phyloP scores from a whole-genome alignment of 2,797 vertebrate genomes.

The Rhinogobio ventralis region DNA sequence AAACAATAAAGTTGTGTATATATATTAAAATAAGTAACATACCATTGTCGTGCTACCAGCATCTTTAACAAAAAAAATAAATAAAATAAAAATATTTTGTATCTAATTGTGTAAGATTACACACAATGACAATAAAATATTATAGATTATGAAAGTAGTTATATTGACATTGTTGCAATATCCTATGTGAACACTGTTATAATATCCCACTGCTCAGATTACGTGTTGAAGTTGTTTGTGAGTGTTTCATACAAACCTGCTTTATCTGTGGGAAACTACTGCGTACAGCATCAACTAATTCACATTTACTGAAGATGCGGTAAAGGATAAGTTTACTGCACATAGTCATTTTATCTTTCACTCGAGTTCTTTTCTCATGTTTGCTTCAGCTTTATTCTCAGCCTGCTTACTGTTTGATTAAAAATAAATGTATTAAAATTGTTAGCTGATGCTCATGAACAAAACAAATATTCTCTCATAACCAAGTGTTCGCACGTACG shows the following conservation, averaged over 20 bases:
- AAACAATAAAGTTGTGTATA: not conserved
- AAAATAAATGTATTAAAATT: not conserved
- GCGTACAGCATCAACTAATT: not conserved
- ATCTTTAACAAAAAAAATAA: not conserved
- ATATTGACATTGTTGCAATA: not conserved
- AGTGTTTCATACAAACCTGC: not conserved
- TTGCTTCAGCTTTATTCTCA: not conserved
- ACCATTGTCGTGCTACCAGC: too few species aligned
- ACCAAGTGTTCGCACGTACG: not conserved
- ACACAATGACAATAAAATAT: not conserved
- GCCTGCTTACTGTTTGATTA: not conserved
- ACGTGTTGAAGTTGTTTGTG: not conserved
- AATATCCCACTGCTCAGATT: not conserved
- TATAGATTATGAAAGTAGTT: not conserved
- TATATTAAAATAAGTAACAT: not conserved
- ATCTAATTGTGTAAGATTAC: not conserved
- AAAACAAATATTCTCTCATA: not conserved
- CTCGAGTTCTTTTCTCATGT: not conserved
- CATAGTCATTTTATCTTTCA: conserved; percentile 1
- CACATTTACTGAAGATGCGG: conserved; percentile 1
- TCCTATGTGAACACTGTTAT: not conserved
- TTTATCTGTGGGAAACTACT: not conserved
- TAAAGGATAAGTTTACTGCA: not conserved
- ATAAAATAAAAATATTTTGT: not conserved
- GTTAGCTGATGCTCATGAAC: not conserved